phyloP scores from a whole-genome alignment of 1,140 invertebrate genomes.

The Drosophila nigrodunni region DNA sequence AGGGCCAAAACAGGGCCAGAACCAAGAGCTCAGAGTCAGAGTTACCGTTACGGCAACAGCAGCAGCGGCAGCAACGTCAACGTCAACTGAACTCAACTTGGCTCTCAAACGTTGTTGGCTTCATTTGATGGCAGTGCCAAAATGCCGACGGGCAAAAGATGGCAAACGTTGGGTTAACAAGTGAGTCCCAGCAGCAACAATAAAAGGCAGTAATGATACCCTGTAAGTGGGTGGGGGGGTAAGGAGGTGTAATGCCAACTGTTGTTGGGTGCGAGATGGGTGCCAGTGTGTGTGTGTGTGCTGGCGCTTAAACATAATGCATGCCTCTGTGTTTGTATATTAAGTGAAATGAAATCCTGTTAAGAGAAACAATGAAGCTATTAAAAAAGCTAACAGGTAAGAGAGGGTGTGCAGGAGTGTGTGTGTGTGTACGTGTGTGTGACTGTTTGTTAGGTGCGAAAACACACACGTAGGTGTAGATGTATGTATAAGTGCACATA shows the following conservation, averaged over 20 bases:
- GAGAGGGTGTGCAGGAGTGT: slow-evolving; percentile 2
- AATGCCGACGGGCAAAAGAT: slow-evolving; percentile 65
- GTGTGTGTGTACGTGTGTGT: slow-evolving; percentile 1
- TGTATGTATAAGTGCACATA: slow-evolving; percentile 20
- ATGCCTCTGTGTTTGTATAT: slow-evolving; percentile 56
- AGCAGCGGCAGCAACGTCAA: not conserved
- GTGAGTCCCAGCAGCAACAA: slow-evolving; percentile 55
- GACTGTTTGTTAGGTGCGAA: not conserved
- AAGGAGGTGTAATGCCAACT: slow-evolving; percentile 30
- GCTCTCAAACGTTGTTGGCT: slow-evolving; percentile 6
- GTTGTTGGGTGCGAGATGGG: not conserved
- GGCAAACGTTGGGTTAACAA: slow-evolving; percentile 64
- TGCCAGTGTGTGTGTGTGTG: slow-evolving; percentile 3
- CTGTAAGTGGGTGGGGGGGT: not conserved
- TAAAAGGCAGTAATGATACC: slow-evolving; percentile 59
- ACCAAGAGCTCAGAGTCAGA: slow-evolving; percentile 14
- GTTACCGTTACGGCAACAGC: too few relatives aligned
- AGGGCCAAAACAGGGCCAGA: not conserved
- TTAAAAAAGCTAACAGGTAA: slow-evolving; percentile 66
- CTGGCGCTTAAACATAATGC: slow-evolving; percentile 40
- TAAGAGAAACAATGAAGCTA: slow-evolving; percentile 80
- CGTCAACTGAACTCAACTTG: not conserved
- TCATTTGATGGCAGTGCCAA: slow-evolving; percentile 56
- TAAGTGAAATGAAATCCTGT: slow-evolving; percentile 82
- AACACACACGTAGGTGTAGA: not conserved